Evolutionary conservation across 2,888 invertebrate genomes (phyloP).

Genomic region (Smittia sp.): DNA sequence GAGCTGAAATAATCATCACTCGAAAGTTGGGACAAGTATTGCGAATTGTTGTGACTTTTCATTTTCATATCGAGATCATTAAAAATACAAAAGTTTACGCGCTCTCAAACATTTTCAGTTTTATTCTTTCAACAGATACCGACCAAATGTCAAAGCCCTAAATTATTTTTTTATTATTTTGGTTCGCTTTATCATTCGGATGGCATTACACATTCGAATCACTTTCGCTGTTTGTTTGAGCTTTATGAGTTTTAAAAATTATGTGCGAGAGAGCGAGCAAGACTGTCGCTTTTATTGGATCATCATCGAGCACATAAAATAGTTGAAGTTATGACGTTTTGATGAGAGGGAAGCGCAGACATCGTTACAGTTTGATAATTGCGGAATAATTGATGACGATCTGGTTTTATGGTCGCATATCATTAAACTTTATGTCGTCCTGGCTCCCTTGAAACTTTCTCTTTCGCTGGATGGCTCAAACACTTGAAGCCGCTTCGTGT

Average conservation of each 20-base stretch:
- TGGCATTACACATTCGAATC: slow-evolving; percentile 7
- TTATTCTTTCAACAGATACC: neutral
- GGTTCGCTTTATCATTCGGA: neutral
- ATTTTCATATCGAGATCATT: neutral
- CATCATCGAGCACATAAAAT: slow-evolving; percentile 31
- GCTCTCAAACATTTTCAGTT: neutral
- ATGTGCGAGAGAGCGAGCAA: neutral
- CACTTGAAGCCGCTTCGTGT: neutral
- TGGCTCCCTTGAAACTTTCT: neutral
- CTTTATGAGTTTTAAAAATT: neutral
- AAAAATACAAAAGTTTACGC: neutral
- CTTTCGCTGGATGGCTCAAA: too few relatives aligned
- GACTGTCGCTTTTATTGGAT: slow-evolving; percentile 29
- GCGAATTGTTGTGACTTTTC: neutral
- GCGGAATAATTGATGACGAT: slow-evolving; percentile 38
- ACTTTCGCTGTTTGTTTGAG: neutral
- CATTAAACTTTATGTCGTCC: slow-evolving; percentile 24
- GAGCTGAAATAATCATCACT: neutral
- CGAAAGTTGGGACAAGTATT: too few relatives aligned
- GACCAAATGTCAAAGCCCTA: slow-evolving; percentile 17
- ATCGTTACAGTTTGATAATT: slow-evolving; percentile 36
- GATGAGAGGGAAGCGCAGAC: slow-evolving; percentile 2
- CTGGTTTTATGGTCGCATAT: slow-evolving; percentile 40
- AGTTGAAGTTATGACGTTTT: slow-evolving; percentile 36
- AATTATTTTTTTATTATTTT: slow-evolving; percentile 17